Base-by-base conservation (phyloP, 2,888 invertebrate species). In the Phoenoteleia sp. region DNA sequence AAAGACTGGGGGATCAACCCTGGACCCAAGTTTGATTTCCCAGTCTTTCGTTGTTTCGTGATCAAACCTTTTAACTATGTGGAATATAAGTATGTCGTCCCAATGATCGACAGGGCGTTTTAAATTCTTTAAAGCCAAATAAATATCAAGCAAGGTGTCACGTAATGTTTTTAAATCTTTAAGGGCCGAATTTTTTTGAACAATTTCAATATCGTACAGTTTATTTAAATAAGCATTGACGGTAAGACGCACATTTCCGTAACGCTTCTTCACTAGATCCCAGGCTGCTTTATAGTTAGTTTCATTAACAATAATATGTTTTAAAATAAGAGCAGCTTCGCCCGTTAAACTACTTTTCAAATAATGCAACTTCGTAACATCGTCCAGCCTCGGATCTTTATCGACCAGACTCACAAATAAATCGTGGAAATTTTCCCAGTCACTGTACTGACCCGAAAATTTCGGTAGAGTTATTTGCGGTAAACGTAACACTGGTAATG, bases 1-100 rank as follows among this genome's bases (percentile, higher is more conserved):
- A 39, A 64, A 79, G 0, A 45, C 36, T 1, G 79, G 71, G 2
- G 49, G n/a, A 17, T 54, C 39, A 7, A 21, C 27, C 2, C 19
- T 27, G 5, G 19, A 11, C 1, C 54, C 67, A 9, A 52, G 39
- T 39, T 52, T 17, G 2, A 7, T 21, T 15, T 56, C 42, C 56
- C 69, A 69, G 7, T 69, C 56, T 7, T n/a, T 45, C 0, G n/a
- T 9, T 5, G 58, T 45, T 15, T 58, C 21, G 5, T 6, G n/a
- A 27, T 72, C 60, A 49, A 72, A 25, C 23, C 23, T 45, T 15
- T 25, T 19, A 36, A 33, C 19, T 1, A 72, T n/a, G 21, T 6
- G 9, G 47, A 72, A 72, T 3, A 33, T 47, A 1, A 72, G 13
- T 15, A 72, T 19, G 23, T 72, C 72, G 3, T 47, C 47, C 58